A percentile compares a stretch with the other conserved stretches of the same genome.
These are phyloP conservation scores for Nyctibius bracteatus DNA, from an alignment of 2,113 vertebrate genomes.

Conservation along the genomic window DNA sequence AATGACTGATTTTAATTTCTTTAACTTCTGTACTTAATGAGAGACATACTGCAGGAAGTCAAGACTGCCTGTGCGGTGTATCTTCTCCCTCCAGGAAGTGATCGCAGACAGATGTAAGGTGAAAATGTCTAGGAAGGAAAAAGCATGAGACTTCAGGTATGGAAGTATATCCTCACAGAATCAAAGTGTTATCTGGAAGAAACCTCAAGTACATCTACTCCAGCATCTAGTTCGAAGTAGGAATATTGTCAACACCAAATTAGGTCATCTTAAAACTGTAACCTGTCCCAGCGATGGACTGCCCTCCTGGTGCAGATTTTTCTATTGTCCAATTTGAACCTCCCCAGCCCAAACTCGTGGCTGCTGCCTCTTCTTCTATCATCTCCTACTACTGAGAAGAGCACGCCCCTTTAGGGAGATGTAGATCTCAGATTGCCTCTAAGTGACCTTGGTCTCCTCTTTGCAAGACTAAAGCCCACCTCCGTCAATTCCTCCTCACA, in stretches of 20 bases:
- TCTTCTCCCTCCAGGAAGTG: not conserved
- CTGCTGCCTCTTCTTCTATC: not conserved
- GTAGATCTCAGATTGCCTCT: not conserved
- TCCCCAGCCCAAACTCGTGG: not conserved
- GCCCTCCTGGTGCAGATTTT: not conserved
- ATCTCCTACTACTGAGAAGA: not conserved
- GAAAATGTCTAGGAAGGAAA: not conserved
- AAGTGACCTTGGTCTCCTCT: not conserved
- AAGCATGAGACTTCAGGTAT: not conserved
- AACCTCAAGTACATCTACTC: not conserved
- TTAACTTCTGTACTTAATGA: not conserved
- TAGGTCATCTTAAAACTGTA: not conserved
- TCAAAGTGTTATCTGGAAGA: not conserved
- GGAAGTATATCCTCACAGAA: not conserved
- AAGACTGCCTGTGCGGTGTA: fast-evolving
- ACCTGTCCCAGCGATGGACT: not conserved
- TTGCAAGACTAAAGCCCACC: not conserved
- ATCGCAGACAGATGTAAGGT: not conserved
- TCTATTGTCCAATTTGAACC: not conserved
- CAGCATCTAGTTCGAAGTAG: not conserved
- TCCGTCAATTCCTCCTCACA: not conserved
- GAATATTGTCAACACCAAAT: not conserved
- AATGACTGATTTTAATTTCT: not conserved
- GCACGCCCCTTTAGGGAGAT: fast-evolving
- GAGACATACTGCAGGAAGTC: not conserved